Conservation (phyloP, 2,888 invertebrate species). For the Drosophila affinis region DNA sequence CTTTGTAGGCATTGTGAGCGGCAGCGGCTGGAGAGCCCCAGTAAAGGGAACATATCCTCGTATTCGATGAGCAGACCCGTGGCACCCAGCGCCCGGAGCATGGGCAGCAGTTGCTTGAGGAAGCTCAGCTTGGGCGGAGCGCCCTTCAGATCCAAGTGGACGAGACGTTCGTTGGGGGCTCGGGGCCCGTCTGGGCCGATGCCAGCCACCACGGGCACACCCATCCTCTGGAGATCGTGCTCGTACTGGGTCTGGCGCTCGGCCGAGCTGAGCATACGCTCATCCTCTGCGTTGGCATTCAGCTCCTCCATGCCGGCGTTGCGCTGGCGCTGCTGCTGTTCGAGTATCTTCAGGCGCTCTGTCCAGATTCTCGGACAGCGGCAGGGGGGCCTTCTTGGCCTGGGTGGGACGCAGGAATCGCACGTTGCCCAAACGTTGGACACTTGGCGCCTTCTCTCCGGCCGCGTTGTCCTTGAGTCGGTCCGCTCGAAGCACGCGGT, state of each 20-base stretch:
- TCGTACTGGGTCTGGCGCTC: constrained; percentile 83
- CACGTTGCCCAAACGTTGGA: constrained; percentile 68
- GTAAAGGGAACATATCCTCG: constrained; percentile 92
- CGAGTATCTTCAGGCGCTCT: constrained; percentile 83
- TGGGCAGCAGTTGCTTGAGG: constrained; percentile 86
- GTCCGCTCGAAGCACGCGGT: constrained; percentile 80
- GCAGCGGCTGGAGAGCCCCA: constrained; percentile 85
- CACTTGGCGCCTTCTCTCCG: constrained; percentile 15
- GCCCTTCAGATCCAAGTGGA: constrained; percentile 91
- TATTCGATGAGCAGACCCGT: constrained; percentile 90
- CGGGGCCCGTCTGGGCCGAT: constrained; percentile 82
- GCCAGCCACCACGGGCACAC: constrained; percentile 82
- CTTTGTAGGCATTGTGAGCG: constrained; percentile 85
- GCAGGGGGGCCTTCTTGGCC: constrained; percentile 73
- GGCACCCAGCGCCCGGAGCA: constrained; percentile 87
- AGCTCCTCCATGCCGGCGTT: constrained; percentile 81
- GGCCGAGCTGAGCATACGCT: constrained; percentile 81
- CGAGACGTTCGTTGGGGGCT: constrained; percentile 85
- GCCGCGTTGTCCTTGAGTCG: constrained; percentile 68
- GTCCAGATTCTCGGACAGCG: constrained; percentile 80
- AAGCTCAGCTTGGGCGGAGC: constrained; percentile 88
- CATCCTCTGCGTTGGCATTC: constrained; percentile 78
- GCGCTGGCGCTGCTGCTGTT: constrained; percentile 84
- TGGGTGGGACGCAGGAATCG: constrained; percentile 80
- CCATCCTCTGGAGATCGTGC: constrained; percentile 83